Evolutionary conservation across 1,140 invertebrate genomes (phyloP).

Genomic region (Gryon sp.): DNA sequence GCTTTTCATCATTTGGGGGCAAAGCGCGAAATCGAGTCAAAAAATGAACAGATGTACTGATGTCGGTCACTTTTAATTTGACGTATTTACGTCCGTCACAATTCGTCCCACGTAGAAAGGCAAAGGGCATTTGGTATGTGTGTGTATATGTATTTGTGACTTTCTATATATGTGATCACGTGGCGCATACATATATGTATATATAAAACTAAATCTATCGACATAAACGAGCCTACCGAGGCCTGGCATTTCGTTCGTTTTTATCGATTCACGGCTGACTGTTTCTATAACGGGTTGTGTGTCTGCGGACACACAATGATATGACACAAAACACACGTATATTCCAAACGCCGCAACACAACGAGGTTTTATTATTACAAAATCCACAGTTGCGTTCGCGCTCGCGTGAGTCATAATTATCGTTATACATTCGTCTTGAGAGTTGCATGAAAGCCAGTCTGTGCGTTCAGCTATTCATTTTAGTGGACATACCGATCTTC

Average conservation of each 20-base stretch:
- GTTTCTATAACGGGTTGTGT: slow-evolving; percentile 60
- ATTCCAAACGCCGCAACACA: neutral
- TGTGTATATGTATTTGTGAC: neutral
- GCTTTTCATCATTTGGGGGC: slow-evolving; percentile 16
- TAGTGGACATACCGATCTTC: slow-evolving; percentile 48
- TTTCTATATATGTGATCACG: neutral
- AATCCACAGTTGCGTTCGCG: slow-evolving; percentile 56
- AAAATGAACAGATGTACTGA: slow-evolving; percentile 37
- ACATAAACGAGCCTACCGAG: slow-evolving; percentile 59
- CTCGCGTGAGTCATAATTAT: slow-evolving; percentile 64
- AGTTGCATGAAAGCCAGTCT: slow-evolving; percentile 42
- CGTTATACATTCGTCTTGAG: slow-evolving; percentile 45
- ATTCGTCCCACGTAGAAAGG: slow-evolving; percentile 36
- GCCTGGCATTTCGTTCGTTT: slow-evolving; percentile 59
- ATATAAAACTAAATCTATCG: slow-evolving; percentile 46
- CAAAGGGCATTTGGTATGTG: slow-evolving; percentile 26
- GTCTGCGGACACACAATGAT: slow-evolving; percentile 25
- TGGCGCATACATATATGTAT: slow-evolving; percentile 25
- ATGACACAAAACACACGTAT: slow-evolving; percentile 25
- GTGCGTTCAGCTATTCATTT: slow-evolving; percentile 25
- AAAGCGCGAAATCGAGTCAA: slow-evolving; percentile 31
- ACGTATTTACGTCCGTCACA: slow-evolving; percentile 39
- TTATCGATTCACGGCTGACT: slow-evolving; percentile 64
- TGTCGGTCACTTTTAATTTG: slow-evolving; percentile 56
- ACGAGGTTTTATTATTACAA: slow-evolving; percentile 53